Evolutionary conservation across 1,140 invertebrate genomes (phyloP).

Genomic region (Micrasema minimum): DNA sequence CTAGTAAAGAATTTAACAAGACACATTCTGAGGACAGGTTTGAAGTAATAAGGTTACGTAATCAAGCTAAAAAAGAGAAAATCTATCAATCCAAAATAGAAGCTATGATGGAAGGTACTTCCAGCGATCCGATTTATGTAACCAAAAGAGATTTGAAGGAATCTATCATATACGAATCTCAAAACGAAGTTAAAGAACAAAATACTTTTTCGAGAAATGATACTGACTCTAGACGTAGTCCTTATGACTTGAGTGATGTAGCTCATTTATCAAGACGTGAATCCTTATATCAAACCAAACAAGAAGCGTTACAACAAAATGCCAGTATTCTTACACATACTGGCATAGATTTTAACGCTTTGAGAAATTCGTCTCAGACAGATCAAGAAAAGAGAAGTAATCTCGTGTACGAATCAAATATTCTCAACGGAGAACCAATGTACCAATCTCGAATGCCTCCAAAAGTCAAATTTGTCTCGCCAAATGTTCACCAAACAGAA

Average conservation of each 20-base stretch:
- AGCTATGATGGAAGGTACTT: conserved; percentile 61
- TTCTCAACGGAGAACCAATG: conserved; percentile 64
- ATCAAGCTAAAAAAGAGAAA: conserved; percentile 66
- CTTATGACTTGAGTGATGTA: conserved; percentile 65
- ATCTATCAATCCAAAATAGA: conserved; percentile 65
- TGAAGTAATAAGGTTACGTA: conserved; percentile 66
- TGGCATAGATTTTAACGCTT: conserved; percentile 65
- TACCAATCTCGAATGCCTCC: conserved; percentile 62
- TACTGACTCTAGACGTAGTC: conserved; percentile 61
- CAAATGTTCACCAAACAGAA: conserved; percentile 60
- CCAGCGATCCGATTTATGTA: conserved; percentile 64
- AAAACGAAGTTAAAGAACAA: conserved; percentile 62
- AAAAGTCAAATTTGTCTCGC: conserved; percentile 60
- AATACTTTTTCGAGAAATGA: conserved; percentile 53
- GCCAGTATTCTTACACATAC: conserved; percentile 55
- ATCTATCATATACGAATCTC: conserved; percentile 65
- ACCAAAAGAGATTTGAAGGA: conserved; percentile 66
- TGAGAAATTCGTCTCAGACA: conserved; percentile 63
- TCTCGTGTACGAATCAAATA: conserved; percentile 58
- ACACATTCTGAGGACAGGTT: conserved; percentile 62
- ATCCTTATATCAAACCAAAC: conserved; percentile 63
- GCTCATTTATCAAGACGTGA: conserved; percentile 65
- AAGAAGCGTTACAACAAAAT: conserved; percentile 59
- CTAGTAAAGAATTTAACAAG: conserved; percentile 58
- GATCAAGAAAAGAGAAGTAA: conserved; percentile 64